phyloP scores from a whole-genome alignment of 2,113 vertebrate genomes.

The Petrocephalus zakoni region DNA sequence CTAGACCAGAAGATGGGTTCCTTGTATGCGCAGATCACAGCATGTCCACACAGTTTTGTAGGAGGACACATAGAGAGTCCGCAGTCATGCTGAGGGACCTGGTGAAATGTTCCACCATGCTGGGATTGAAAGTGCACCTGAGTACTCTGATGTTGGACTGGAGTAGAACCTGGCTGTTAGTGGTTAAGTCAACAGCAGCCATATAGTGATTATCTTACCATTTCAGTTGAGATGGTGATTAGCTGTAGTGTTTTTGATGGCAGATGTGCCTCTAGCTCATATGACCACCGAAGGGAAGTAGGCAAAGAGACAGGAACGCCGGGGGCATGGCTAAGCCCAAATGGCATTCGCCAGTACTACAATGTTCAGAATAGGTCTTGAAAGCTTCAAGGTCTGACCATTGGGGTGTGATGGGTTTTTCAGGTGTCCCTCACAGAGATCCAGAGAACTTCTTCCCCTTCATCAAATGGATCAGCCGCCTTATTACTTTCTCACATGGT shows the following conservation, averaged over 20 bases:
- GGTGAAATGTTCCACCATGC: not conserved
- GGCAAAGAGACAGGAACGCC: not conserved
- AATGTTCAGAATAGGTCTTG: not conserved
- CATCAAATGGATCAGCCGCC: not conserved
- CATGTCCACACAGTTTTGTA: not conserved
- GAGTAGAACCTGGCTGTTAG: not conserved
- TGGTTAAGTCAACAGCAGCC: not conserved
- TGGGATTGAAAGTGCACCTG: not conserved
- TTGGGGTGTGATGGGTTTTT: not conserved
- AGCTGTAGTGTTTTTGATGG: not conserved
- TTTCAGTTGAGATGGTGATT: not conserved
- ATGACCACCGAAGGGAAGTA: not conserved
- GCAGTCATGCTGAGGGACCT: not conserved
- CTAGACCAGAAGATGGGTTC: not conserved
- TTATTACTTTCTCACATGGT: not conserved
- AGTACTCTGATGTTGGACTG: not conserved
- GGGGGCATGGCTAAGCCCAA: not conserved
- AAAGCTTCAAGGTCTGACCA: not conserved
- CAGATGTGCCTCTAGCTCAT: not conserved
- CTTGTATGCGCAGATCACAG: not conserved
- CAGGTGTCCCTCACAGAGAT: not conserved
- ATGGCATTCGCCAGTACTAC: not conserved
- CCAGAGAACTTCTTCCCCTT: not conserved
- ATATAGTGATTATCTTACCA: not conserved
- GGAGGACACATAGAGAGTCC: not conserved